These are phyloP conservation scores for Diphyllodes magnificus DNA, from an alignment of 2,113 vertebrate genomes.

Conservation along the genomic window DNA sequence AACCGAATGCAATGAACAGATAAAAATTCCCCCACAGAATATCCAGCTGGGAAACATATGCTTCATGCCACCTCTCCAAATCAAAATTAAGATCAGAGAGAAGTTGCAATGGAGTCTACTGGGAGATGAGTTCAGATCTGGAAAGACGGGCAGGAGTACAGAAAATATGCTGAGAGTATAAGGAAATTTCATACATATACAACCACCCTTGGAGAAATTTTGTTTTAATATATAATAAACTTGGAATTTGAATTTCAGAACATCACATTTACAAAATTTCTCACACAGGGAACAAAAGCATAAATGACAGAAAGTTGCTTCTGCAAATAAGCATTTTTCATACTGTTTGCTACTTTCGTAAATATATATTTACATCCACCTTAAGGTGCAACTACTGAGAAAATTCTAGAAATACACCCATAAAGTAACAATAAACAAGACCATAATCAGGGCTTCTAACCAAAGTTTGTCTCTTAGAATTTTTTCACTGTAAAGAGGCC, in stretches of 20 bases:
- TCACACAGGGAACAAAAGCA: not conserved
- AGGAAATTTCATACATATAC: not conserved
- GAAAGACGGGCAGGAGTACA: not conserved
- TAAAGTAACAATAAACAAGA: not conserved
- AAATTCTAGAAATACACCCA: not conserved
- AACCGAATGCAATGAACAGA: not conserved
- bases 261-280: not conserved
- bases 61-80: slow-evolving; percentile 7
- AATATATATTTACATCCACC: not conserved
- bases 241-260: not conserved
- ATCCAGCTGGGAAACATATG: not conserved
- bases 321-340: not conserved
- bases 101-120: not conserved
- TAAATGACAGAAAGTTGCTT: not conserved
- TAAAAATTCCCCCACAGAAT: not conserved
- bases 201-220: not conserved
- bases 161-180: not conserved
- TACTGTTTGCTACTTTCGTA: not conserved
- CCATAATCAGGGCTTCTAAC: not conserved
- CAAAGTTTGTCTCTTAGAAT: not conserved
- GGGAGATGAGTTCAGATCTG: not conserved
- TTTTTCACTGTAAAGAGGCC: not conserved
- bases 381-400: not conserved
- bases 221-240: not conserved
- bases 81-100: slow-evolving; percentile 12